phyloP scores from a whole-genome alignment of 2,797 vertebrate species.

The Sebastes reedi region DNA sequence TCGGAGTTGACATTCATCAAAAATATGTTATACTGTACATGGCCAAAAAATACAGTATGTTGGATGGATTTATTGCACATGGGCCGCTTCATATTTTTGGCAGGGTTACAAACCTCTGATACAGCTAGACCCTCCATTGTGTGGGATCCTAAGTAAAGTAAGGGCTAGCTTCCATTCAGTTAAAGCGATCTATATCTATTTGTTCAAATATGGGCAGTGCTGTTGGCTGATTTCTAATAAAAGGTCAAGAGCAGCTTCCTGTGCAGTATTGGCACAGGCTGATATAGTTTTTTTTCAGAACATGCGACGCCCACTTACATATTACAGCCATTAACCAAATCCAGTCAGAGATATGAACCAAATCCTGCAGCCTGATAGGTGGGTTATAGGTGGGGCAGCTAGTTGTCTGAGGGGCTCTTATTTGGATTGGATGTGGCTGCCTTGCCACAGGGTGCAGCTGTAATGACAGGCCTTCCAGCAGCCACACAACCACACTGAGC shows the following conservation, averaged over 20 bases:
- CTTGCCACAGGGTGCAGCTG: slow-evolving; percentile 71
- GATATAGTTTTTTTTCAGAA: not conserved
- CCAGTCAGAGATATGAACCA: slow-evolving; percentile 26
- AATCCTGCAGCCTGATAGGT: slow-evolving; percentile 46
- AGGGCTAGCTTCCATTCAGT: not conserved
- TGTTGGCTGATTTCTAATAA: not conserved
- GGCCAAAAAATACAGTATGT: not conserved
- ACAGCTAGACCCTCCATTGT: not conserved
- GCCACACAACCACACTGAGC: slow-evolving; percentile 71
- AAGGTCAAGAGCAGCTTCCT: not conserved
- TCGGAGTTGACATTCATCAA: not conserved
- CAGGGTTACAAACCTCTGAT: not conserved
- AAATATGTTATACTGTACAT: no score
- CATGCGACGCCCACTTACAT: slow-evolving; percentile 10
- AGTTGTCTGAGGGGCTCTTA: slow-evolving; percentile 57
- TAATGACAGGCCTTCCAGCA: slow-evolving; percentile 78
- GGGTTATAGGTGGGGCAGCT: slow-evolving; percentile 47
- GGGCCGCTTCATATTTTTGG: not conserved
- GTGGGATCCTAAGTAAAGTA: not conserved
- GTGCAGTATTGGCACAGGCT: not conserved
- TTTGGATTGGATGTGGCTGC: slow-evolving; percentile 61
- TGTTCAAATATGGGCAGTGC: not conserved
- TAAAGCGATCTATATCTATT: not conserved
- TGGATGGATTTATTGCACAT: not conserved
- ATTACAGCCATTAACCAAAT: slow-evolving; percentile 19